Evolutionary conservation across 1,140 invertebrate species (phyloP).

Genomic region (Dufourea novaeangliae): DNA sequence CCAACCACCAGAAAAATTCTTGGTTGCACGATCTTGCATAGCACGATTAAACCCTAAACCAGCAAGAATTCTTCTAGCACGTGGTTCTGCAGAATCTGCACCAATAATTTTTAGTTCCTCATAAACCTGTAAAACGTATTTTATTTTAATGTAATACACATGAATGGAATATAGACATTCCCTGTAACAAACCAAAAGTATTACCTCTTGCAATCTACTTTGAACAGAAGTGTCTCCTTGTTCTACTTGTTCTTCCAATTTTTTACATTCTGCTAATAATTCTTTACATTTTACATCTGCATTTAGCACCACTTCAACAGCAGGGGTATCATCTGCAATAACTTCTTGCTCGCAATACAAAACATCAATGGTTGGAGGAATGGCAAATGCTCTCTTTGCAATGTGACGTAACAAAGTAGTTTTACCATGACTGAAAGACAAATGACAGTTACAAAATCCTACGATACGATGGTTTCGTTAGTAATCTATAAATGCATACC

Average conservation of each 20-base stretch:
- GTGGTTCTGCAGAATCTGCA: conserved; percentile 97
- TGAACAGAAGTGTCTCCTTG: conserved; percentile 87
- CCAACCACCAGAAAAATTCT: conserved; percentile 99
- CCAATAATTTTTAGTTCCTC: conserved; percentile 97
- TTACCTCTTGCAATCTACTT: conserved; percentile 91
- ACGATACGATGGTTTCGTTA: neutral
- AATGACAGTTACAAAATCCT: conserved; percentile 6
- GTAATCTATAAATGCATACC: conserved; percentile 82
- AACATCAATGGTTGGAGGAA: conserved; percentile 98
- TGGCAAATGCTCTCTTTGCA: conserved; percentile 92
- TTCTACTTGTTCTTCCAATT: conserved; percentile 88
- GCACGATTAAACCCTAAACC: conserved; percentile 97
- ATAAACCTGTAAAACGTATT: conserved; percentile 86
- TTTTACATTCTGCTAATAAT: conserved; percentile 91
- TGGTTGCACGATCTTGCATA: conserved; percentile 97
- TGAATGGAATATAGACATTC: conserved; percentile 20
- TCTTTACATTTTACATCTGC: conserved; percentile 94
- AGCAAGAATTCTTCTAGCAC: conserved; percentile 96
- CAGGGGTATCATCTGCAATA: conserved; percentile 94
- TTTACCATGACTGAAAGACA: conserved; percentile 92
- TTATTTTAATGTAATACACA: conserved; percentile 3
- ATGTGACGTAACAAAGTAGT: conserved; percentile 98
- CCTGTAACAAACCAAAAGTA: conserved; percentile 18
- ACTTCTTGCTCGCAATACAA: conserved; percentile 99
- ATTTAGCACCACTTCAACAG: conserved; percentile 95